These are phyloP conservation scores for Platypus cylindrus DNA, from an alignment of 2,888 invertebrate genomes.

Conservation along the genomic window DNA sequence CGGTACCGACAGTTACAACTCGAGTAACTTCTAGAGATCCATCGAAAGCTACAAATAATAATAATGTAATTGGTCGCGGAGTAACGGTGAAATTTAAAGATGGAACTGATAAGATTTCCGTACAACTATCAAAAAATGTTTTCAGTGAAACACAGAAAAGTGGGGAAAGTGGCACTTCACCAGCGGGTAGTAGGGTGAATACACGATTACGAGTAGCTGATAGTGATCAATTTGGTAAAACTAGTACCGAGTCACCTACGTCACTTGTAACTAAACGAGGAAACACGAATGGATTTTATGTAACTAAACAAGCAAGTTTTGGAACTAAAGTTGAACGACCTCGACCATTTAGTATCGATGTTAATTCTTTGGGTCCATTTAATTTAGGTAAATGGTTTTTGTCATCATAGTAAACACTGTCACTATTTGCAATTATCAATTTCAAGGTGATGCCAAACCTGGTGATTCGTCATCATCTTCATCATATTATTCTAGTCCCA, in stretches of 20 bases:
- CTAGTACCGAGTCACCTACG: too few relatives aligned
- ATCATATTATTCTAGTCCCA: too few relatives aligned
- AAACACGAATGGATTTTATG: slow-evolving; percentile 15
- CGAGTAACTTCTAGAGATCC: background rate
- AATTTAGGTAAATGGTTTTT: slow-evolving; percentile 8
- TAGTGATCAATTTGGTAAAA: slow-evolving; percentile 1
- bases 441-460: too few relatives aligned
- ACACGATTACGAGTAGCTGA: slow-evolving; percentile 7
- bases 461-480: too few relatives aligned
- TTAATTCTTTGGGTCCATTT: slow-evolving; percentile 6
- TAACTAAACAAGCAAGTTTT: slow-evolving; percentile 13
- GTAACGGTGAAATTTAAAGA: slow-evolving; percentile 19
- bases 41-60: slow-evolving; percentile 4
- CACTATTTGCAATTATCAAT: too few relatives aligned
- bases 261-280: too few relatives aligned
- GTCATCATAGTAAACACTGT: too few relatives aligned
- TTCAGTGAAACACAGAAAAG: slow-evolving; percentile 7
- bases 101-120: slow-evolving; percentile 16
- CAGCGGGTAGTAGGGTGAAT: too few relatives aligned
- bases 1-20: slow-evolving; percentile 10
- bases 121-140: slow-evolving; percentile 19
- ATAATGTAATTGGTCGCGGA: slow-evolving; percentile 8
- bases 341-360: slow-evolving; percentile 21
- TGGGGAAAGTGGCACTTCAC: slow-evolving; percentile 1
- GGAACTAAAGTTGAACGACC: slow-evolving; percentile 17